Base-by-base conservation (phyloP, 2,113 vertebrate species). In the Bettongia penicillata region DNA sequence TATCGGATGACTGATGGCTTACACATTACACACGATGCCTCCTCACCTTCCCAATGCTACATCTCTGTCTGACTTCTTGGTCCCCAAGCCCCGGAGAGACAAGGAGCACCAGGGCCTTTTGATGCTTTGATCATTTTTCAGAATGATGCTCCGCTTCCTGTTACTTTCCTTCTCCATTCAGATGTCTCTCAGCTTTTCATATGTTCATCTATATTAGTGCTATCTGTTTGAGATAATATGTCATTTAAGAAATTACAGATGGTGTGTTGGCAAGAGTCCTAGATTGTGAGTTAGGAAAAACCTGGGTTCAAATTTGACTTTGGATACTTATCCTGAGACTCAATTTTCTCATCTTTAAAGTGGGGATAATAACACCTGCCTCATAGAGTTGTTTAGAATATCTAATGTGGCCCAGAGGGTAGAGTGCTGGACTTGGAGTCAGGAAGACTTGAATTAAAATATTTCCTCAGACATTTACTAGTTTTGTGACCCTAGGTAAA, bases 221-320 rank as follows among this genome's bases (percentile, higher is more conserved):
- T 77, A n/a, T n/a, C 68, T 93, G 22, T 93, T 28, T 96, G 91
- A 93, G 47, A 28, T 96, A 10, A 24, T 94, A 25, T 93, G 50
- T 93, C 93, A 11, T 93, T 68, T 84, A 61, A 94, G n/a, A 37
- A 89, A 2, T 77, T 43, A 77, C 0, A 77, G 68, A 43, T n/a
- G 14, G 19, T n/a, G 12, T 68, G 28, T 28, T 68, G 61, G 61
- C 31, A 37, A 77, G 6, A n/a, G 68, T 43, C 37, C 57, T 61
- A 12, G 57, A 61, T 61, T 61, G 6, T 55, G 53, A 55, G 26
- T 61, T 61, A 12, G 57, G 57, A 61, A 61, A 61, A 11, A 61
- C 10, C 57, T 61, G 57, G 57, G 57, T 61, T 61, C 57, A 28
- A 31, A 61, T 61, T 61, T 31, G 28, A 31, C 26, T 77, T 43